Evolutionary conservation across 1,140 invertebrate species (phyloP), one percentile per base, ranked within the genome.

Genomic region (Sesamia nonagrioides): DNA sequence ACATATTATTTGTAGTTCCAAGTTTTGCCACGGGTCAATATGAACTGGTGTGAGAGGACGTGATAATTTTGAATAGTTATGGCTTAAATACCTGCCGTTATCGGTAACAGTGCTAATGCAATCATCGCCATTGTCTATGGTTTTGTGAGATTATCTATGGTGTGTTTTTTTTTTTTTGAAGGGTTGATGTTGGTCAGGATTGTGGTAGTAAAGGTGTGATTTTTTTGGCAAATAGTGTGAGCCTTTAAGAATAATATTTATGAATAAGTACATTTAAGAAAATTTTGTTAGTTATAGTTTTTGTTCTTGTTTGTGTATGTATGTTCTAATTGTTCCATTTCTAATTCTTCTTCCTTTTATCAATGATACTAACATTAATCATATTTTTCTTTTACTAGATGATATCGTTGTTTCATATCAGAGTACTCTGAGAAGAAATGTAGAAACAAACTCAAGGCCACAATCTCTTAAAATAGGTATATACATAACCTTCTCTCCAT

Each of bases 41-140:
- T 66, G 42, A 42, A 5, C 35, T 37, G 61, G 18, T 18, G 15
- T n/a, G n/a, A 18, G 21, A 56, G 33, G n/a, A 69, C 66, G 66
- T 69, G 66, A 33, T n/a, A 15, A 6, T 9, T 27, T 33, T 69
- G 18, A 27, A 33, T 33, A 9, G 66, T 6, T 13, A 5, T 69
- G 66, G 66, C 66, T 69, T 69, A 58, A 58, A 69, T 69, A 69
- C 66, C 66, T 69, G 66, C n/a, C 6, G 21, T 69, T 69, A 69
- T 69, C 66, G 6, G 11, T 13, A 6, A 48, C 18, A 69, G 66
- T 69, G 42, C 50, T 69, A 69, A 69, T 69, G 66, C 66, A 69
- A 69, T 69, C 42, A 69, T 33, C 1, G 4, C 60, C 50, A 33
- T 50, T 69, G 66, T 69, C 66, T 69, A 69, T 50, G 40, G 15